A percentile compares a stretch with the other conserved stretches of the same genome.
Conservation (phyloP, 92 coral and sea anemone genomes). For the Paragorgia papillata region DNA sequence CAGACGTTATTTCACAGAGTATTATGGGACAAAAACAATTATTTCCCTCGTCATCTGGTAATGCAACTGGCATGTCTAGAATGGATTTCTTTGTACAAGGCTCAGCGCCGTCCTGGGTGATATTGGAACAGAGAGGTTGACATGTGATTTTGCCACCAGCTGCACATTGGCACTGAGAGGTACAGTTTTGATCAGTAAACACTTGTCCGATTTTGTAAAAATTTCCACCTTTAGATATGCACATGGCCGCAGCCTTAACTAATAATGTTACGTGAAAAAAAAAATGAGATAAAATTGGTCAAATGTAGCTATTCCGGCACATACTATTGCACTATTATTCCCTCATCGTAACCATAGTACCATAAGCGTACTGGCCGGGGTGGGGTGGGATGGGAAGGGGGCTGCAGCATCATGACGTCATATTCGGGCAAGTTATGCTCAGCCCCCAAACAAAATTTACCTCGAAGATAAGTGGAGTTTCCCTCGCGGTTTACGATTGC, state of each 20-base stretch:
- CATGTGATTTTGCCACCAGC: slow-evolving; percentile 1
- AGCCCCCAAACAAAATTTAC: too few species aligned
- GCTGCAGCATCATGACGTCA: too few species aligned
- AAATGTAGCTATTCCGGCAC: too few species aligned
- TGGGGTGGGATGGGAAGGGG: too few species aligned
- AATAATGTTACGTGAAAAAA: not conserved
- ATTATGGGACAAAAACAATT: slow-evolving; percentile 14
- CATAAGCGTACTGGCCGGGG: too few species aligned
- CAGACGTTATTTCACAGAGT: slow-evolving; percentile 11
- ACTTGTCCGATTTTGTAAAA: slow-evolving; percentile 9
- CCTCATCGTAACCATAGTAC: too few species aligned
- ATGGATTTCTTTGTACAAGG: too few species aligned
- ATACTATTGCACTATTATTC: too few species aligned
- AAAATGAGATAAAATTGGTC: not conserved
- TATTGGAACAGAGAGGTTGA: not conserved
- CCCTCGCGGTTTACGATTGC: too few species aligned
- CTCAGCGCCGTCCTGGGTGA: too few species aligned
- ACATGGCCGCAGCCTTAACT: not conserved
- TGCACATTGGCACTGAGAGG: slow-evolving; percentile 5
- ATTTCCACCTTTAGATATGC: slow-evolving; percentile 7
- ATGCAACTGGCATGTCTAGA: not conserved
- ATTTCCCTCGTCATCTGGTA: slow-evolving; percentile 17
- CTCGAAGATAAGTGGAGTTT: too few species aligned
- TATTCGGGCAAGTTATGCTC: too few species aligned
- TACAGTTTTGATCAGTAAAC: slow-evolving; percentile 18